phyloP scores from a whole-genome alignment of 2,888 invertebrate genomes.

The Parasteatoda lunata region DNA sequence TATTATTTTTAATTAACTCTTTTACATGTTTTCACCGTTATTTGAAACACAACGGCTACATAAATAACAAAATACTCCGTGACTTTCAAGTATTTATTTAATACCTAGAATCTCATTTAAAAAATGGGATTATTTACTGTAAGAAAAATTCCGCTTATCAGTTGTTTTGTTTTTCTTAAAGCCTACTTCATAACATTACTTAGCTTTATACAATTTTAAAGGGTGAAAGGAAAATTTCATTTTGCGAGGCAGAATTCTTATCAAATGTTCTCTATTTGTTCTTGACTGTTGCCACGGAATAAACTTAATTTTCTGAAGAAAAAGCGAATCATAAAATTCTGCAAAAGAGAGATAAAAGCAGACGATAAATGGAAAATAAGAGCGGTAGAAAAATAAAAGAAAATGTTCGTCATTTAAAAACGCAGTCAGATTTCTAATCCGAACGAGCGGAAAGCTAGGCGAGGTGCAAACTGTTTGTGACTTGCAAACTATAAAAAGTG shows the following conservation, averaged over 20 bases:
- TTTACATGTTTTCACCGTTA: too few relatives aligned
- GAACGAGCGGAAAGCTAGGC: slow-evolving; percentile 26
- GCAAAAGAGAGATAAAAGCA: slow-evolving; percentile 47
- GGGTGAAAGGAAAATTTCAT: slow-evolving; percentile 34
- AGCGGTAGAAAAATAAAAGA: slow-evolving; percentile 20
- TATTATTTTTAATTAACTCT: too few relatives aligned
- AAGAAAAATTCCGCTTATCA: too few relatives aligned
- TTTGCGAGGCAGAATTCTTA: slow-evolving; percentile 35
- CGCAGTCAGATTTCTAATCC: slow-evolving; percentile 35
- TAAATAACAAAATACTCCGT: too few relatives aligned
- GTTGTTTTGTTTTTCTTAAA: too few relatives aligned
- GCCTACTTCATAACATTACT: too few relatives aligned
- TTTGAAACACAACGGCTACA: too few relatives aligned
- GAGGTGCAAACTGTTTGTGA: slow-evolving; percentile 28
- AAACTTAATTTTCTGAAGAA: slow-evolving; percentile 40
- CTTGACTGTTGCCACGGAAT: slow-evolving; percentile 28
- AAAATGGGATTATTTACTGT: too few relatives aligned
- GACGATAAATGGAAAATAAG: slow-evolving; percentile 39
- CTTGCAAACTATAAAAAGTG: not conserved
- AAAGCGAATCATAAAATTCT: slow-evolving; percentile 13
- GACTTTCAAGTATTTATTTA: too few relatives aligned
- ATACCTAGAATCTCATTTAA: too few relatives aligned
- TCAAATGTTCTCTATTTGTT: slow-evolving; percentile 35
- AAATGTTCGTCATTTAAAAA: slow-evolving; percentile 21
- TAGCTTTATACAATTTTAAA: not conserved